A percentile compares a stretch with the other conserved stretches of the same genome.
Evolutionary conservation across 2,113 vertebrate genomes (phyloP).

Genomic region (Aegypius monachus): DNA sequence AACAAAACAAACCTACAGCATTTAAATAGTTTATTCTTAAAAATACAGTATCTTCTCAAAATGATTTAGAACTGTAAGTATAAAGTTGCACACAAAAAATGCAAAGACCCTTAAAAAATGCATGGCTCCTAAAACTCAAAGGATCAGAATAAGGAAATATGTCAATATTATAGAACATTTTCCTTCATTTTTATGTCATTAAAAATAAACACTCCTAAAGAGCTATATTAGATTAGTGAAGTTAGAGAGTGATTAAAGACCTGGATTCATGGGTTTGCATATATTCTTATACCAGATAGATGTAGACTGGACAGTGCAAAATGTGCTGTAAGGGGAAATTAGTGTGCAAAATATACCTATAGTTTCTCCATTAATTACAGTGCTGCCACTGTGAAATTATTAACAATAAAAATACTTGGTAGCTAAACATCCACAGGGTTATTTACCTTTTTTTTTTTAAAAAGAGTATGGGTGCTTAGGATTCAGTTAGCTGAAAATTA

Average conservation of each 20-base stretch:
- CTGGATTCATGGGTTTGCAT: neutral
- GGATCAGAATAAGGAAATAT: neutral
- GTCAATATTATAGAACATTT: neutral
- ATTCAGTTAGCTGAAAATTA: conserved; percentile 27
- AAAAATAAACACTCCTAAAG: neutral
- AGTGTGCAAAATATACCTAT: neutral
- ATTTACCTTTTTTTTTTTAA: neutral
- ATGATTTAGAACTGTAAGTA: neutral
- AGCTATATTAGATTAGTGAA: neutral
- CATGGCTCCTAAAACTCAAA: neutral
- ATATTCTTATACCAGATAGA: neutral
- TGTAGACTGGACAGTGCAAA: neutral
- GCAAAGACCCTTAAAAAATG: neutral
- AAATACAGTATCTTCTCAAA: neutral
- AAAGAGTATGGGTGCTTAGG: neutral
- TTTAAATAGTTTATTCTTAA: neutral
- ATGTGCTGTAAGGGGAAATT: neutral
- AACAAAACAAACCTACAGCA: neutral
- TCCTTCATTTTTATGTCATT: neutral
- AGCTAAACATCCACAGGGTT: neutral
- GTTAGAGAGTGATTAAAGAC: neutral
- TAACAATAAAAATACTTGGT: neutral
- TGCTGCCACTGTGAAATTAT: neutral
- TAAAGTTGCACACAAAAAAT: neutral
- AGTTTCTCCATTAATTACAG: conserved; percentile 20